phyloP scores from a whole-genome alignment of 2,888 invertebrate genomes.

The Leucoptera coffeella region DNA sequence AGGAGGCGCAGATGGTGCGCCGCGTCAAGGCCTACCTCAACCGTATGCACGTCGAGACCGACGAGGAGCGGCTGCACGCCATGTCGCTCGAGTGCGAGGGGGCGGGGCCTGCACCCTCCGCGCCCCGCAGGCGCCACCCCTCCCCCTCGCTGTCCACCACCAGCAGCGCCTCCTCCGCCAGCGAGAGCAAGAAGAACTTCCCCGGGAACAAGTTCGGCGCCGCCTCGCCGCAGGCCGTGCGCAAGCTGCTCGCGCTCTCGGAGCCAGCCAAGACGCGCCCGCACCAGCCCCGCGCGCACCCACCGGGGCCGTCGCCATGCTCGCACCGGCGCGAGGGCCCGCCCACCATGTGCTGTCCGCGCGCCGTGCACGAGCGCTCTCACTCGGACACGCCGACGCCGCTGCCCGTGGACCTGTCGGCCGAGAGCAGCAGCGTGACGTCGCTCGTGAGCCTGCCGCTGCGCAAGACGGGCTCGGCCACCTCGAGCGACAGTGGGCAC shows the following conservation, averaged over 20 bases:
- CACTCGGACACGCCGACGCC: conserved; percentile 86
- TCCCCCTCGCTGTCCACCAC: conserved; percentile 91
- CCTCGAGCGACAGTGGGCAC: conserved; percentile 88
- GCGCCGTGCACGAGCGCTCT: conserved; percentile 79
- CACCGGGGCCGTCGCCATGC: conserved; percentile 61
- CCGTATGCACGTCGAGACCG: conserved; percentile 85
- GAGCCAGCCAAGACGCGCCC: conserved; percentile 84
- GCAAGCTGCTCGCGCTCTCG: conserved; percentile 88
- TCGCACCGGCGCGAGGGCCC: conserved; percentile 59
- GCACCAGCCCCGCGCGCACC: conserved; percentile 70
- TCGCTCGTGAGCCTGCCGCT: conserved; percentile 85
- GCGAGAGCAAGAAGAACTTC: conserved; percentile 61
- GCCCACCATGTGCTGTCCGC: conserved; percentile 30
- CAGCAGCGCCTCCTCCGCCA: conserved; percentile 84
- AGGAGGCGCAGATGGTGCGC: conserved; percentile 97
- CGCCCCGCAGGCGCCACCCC: conserved; percentile 75
- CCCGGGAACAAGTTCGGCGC: conserved; percentile 72
- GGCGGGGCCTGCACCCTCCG: conserved; percentile 54
- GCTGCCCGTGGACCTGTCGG: conserved; percentile 81
- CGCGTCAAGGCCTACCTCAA: conserved; percentile 93
- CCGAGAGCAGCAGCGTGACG: conserved; percentile 93
- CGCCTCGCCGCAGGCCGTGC: conserved; percentile 94
- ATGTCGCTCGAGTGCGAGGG: conserved; percentile 88
- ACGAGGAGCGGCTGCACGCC: conserved; percentile 84
- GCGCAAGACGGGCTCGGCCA: conserved; percentile 85